Evolutionary conservation across 1,140 invertebrate species (phyloP).

Genomic region (Venustaconcha ellipsiformis): DNA sequence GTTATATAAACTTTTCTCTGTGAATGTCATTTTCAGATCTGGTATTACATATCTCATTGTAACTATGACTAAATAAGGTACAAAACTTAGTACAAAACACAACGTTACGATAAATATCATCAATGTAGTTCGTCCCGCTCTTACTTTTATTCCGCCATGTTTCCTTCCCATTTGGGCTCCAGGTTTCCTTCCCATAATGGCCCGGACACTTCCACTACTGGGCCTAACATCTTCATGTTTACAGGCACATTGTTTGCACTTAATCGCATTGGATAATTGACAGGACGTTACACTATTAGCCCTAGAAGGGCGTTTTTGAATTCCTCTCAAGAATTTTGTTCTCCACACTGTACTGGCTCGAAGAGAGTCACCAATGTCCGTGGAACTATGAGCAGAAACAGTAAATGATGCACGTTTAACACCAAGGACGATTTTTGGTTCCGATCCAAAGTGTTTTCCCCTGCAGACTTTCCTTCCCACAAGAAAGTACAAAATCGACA

Average conservation of each 20-base stretch:
- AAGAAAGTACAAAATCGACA: slow-evolving; percentile 21
- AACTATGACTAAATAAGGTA: slow-evolving; percentile 28
- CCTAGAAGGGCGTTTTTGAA: slow-evolving; percentile 12
- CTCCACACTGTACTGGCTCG: background rate
- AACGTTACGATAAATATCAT: slow-evolving; percentile 32
- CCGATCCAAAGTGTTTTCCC: slow-evolving; percentile 3
- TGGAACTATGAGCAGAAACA: background rate
- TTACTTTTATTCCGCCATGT: slow-evolving; percentile 27
- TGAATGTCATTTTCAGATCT: slow-evolving; percentile 13
- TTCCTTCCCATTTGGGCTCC: slow-evolving; percentile 15
- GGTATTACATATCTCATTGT: slow-evolving; percentile 17
- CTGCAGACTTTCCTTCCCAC: slow-evolving; percentile 18
- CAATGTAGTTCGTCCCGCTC: slow-evolving; percentile 24
- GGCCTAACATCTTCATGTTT: background rate
- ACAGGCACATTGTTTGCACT: background rate
- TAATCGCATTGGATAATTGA: background rate
- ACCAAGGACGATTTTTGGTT: background rate
- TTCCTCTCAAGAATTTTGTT: slow-evolving; percentile 13
- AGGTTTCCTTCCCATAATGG: slow-evolving; percentile 4
- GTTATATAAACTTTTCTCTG: slow-evolving; percentile 24
- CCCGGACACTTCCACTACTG: slow-evolving; percentile 14
- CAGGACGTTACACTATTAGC: background rate
- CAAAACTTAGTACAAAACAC: slow-evolving; percentile 24
- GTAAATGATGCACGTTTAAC: background rate
- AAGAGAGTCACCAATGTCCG: background rate